phyloP scores from a whole-genome alignment of 2,113 vertebrate genomes.

The Stegostoma tigrinum region DNA sequence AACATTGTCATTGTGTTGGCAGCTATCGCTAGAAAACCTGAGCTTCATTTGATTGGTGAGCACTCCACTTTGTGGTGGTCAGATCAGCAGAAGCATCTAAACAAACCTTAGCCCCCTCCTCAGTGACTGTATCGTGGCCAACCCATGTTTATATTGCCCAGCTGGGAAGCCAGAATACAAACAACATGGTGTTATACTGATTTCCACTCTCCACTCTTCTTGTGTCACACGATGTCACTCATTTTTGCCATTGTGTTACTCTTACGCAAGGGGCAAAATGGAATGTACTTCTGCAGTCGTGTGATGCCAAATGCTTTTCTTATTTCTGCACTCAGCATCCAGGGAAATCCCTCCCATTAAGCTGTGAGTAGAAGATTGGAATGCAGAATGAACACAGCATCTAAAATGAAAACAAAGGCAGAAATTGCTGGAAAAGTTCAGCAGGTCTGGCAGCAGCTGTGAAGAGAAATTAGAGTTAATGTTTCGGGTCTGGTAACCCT shows the following conservation, averaged over 20 bases:
- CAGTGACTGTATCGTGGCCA: neutral
- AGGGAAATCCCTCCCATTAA: neutral
- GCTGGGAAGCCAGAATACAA: too few relatives aligned
- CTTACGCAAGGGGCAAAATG: neutral
- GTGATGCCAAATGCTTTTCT: neutral
- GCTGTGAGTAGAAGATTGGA: neutral
- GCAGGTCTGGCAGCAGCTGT: too few relatives aligned
- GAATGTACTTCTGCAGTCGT: neutral
- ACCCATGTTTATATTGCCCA: neutral
- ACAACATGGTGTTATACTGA: neutral
- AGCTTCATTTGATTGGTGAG: neutral
- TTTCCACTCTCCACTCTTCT: neutral
- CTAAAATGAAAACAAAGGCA: too few relatives aligned
- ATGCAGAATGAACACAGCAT: too few relatives aligned
- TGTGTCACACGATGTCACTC: neutral
- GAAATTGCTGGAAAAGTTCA: too few relatives aligned
- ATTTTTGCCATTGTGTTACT: neutral
- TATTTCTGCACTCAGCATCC: neutral
- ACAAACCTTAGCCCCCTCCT: neutral
- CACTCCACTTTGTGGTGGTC: neutral
- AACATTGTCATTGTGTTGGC: neutral
- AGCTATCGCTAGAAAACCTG: neutral
- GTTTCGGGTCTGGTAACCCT: too few relatives aligned
- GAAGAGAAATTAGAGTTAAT: too few relatives aligned
- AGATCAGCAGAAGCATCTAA: neutral